These are phyloP conservation scores for Callimorpha dominula DNA, from an alignment of 2,888 invertebrate species.

Conservation along the genomic window DNA sequence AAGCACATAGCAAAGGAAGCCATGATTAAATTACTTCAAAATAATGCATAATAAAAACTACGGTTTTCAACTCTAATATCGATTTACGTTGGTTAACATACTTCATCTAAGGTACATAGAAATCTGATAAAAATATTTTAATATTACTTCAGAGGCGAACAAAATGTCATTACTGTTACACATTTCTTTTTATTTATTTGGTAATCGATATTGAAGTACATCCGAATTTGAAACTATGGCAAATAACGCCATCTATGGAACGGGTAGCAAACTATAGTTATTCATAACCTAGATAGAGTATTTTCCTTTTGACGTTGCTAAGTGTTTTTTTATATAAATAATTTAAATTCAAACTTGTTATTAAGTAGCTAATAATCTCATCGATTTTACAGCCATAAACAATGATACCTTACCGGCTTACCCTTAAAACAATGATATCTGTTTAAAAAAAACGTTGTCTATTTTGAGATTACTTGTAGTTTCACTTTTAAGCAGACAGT, in stretches of 20 bases:
- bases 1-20: neutral
- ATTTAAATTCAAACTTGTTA: too few species aligned
- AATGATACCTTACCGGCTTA: too few species aligned
- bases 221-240: neutral
- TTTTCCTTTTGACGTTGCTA: too few species aligned
- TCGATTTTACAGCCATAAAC: too few species aligned
- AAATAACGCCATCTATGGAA: neutral
- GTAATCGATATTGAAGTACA: neutral
- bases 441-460: too few species aligned
- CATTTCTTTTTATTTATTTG: constrained; percentile 31
- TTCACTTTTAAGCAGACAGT: too few species aligned
- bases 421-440: too few species aligned
- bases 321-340: too few species aligned
- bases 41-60: neutral
- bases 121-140: neutral
- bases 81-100: neutral
- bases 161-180: constrained; percentile 24
- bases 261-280: neutral
- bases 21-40: neutral
- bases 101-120: neutral
- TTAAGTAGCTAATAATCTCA: too few species aligned
- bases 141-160: constrained; percentile 29
- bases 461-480: too few species aligned
- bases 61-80: neutral
- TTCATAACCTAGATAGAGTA: neutral